Conservation (phyloP, 1,140 invertebrate species). For the Plodia interpunctella region DNA sequence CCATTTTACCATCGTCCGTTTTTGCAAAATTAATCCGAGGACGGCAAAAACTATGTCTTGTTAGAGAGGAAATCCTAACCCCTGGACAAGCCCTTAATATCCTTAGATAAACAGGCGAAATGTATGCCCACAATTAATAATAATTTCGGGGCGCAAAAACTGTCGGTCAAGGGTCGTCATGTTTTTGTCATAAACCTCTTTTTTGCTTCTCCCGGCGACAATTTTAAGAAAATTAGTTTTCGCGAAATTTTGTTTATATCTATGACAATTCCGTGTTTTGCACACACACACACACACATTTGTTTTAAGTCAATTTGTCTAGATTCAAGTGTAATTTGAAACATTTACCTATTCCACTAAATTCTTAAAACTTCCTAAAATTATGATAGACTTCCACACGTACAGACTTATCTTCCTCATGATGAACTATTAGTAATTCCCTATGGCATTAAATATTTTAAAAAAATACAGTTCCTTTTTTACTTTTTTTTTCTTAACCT, state of each 20-base stretch:
- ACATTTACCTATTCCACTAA: too few relatives aligned
- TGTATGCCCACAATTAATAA: slow-evolving; percentile 6
- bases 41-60: slow-evolving; percentile 2
- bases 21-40: neutral
- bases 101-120: slow-evolving; percentile 1
- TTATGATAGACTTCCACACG: too few relatives aligned
- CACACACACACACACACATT: too few relatives aligned
- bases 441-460: too few relatives aligned
- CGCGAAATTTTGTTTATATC: neutral
- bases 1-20: neutral
- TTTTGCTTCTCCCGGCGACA: neutral
- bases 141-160: slow-evolving; percentile 1
- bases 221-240: slow-evolving; percentile 5
- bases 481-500: too few relatives aligned
- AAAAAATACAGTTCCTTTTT: too few relatives aligned
- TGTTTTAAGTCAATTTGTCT: too few relatives aligned
- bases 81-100: slow-evolving; percentile 3
- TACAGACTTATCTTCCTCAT: too few relatives aligned
- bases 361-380: too few relatives aligned
- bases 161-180: neutral
- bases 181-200: neutral
- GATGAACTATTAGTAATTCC: too few relatives aligned
- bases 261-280: too few relatives aligned
- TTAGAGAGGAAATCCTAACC: neutral
- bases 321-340: too few relatives aligned